These are phyloP conservation scores for Zosterops pallidus DNA, from an alignment of 2,113 vertebrate species.

Conservation along the genomic window DNA sequence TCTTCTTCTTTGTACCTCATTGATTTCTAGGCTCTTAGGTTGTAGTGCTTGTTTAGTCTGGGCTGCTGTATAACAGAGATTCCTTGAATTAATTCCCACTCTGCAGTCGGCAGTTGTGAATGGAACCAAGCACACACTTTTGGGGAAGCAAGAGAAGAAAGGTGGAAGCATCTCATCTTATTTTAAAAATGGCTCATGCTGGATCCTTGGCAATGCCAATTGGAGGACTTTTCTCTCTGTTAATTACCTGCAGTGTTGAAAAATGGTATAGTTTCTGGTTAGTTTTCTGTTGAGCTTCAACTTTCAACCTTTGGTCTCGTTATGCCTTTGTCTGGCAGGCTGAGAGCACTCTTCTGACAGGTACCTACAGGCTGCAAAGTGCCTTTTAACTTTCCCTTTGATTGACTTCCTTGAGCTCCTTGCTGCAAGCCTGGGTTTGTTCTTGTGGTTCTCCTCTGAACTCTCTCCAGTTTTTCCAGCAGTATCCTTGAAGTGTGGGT, in stretches of 20 bases:
- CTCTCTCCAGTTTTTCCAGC: constrained; percentile 54
- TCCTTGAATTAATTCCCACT: background rate
- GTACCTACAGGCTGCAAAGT: constrained; percentile 21
- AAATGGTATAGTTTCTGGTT: background rate
- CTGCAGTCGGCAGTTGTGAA: background rate
- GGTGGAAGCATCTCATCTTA: background rate
- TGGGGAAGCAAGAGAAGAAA: background rate
- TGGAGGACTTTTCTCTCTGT: background rate
- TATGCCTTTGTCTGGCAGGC: constrained; percentile 38
- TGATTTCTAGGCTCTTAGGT: background rate
- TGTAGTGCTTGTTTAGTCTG: background rate
- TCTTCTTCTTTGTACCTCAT: background rate
- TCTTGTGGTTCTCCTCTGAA: constrained; percentile 48
- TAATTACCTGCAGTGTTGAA: background rate
- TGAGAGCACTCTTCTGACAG: constrained; percentile 42
- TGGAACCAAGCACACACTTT: background rate
- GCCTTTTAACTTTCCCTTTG: constrained; percentile 64
- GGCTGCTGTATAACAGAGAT: background rate
- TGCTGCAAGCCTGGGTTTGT: constrained; percentile 53
- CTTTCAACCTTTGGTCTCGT: constrained; percentile 54
- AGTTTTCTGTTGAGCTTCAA: background rate
- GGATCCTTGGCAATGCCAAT: background rate
- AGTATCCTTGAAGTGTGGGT: constrained; percentile 27
- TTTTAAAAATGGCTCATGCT: background rate
- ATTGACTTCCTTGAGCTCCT: constrained; percentile 55